These are phyloP conservation scores for Ophion ventricosus DNA, from an alignment of 2,888 invertebrate species.

Conservation along the genomic window DNA sequence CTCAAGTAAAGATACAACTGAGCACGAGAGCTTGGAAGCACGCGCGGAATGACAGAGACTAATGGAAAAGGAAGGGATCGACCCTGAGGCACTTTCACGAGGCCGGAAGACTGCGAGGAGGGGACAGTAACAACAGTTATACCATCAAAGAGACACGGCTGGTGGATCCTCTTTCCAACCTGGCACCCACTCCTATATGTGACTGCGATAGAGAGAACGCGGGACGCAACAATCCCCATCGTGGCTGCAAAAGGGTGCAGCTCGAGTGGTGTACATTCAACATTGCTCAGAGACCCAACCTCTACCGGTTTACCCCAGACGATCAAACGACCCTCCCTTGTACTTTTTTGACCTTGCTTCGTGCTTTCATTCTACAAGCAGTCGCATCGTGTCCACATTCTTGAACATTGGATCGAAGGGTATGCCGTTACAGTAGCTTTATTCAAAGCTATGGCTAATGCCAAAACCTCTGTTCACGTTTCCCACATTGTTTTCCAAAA, in stretches of 20 bases:
- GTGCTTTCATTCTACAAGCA: not conserved
- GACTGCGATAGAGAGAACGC: not conserved
- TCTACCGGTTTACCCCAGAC: not conserved
- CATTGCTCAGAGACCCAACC: not conserved
- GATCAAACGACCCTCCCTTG: not conserved
- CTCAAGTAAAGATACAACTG: conserved; percentile 55
- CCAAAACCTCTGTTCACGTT: not conserved
- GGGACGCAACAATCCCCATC: not conserved
- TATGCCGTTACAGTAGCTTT: not conserved
- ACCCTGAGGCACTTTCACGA: conserved; percentile 60
- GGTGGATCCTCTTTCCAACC: conserved; percentile 12
- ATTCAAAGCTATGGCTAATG: conserved; percentile 1
- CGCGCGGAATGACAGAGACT: conserved; percentile 72
- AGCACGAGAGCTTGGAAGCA: conserved; percentile 69
- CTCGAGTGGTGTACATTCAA: not conserved
- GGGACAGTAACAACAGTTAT: conserved; percentile 49
- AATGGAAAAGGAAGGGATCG: conserved; percentile 68
- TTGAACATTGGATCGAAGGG: not conserved
- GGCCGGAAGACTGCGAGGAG: conserved; percentile 40
- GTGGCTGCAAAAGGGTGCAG: conserved; percentile 15
- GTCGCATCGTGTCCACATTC: not conserved
- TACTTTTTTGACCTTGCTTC: not conserved
- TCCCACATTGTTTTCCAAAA: not conserved
- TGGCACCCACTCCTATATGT: not conserved
- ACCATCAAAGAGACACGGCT: conserved; percentile 43